Percentiles rank a stretch among this genome's conserved stretches.
phyloP scores from a whole-genome alignment of 2,888 invertebrate genomes.

The Leuctra nigra region DNA sequence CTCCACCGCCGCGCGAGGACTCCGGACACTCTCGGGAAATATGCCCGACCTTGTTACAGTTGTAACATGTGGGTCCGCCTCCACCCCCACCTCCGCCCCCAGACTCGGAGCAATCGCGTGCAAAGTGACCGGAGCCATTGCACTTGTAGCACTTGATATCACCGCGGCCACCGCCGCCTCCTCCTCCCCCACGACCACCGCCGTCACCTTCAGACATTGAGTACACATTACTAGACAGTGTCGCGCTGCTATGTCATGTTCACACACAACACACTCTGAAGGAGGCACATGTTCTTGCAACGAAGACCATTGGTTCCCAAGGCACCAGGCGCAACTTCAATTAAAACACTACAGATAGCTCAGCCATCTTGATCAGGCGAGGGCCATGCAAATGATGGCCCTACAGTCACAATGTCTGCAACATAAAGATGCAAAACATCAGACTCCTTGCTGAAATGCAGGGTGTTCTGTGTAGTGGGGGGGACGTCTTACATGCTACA shows the following conservation, averaged over 20 bases:
- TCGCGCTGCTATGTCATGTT: neutral
- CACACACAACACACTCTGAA: neutral
- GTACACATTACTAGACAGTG: neutral
- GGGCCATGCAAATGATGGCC: neutral
- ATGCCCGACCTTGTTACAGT: constrained; percentile 91
- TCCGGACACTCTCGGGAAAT: constrained; percentile 51
- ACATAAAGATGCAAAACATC: neutral
- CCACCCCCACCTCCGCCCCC: constrained; percentile 54
- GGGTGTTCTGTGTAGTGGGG: neutral
- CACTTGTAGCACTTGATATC: constrained; percentile 95
- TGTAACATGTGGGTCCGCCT: constrained; percentile 75
- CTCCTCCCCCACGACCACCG: constrained; percentile 31
- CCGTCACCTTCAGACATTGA: constrained; percentile 30
- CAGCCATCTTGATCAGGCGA: neutral
- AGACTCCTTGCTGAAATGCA: neutral
- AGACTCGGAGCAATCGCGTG: constrained; percentile 89
- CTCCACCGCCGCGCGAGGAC: constrained; percentile 11
- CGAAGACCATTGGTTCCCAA: neutral
- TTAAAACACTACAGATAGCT: neutral
- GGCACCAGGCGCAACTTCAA: neutral
- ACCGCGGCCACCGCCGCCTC: constrained; percentile 36
- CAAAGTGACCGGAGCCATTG: constrained; percentile 88
- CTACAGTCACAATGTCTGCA: neutral
- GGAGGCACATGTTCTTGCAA: neutral
- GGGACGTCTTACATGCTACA: neutral